Percentiles rank a stretch among this genome's conserved stretches.
Conservation (phyloP, 2,888 invertebrate species). For the Hyalella azteca region DNA sequence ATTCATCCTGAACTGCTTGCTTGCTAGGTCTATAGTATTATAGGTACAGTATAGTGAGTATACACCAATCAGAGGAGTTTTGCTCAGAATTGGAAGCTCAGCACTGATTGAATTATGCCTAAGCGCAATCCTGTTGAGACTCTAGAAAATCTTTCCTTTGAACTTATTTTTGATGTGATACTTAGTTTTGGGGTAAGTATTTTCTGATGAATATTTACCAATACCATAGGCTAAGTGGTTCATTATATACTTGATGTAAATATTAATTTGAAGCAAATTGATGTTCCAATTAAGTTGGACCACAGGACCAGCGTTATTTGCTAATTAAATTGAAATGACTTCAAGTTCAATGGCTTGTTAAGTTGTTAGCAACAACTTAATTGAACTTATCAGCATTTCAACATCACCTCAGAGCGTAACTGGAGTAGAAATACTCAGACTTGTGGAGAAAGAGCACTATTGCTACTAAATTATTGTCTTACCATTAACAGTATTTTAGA, state of each 20-base stretch:
- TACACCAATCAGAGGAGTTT: no score
- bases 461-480: no score
- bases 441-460: no score
- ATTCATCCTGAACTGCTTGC: no score
- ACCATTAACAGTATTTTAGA: no score
- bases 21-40: no score
- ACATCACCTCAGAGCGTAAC: no score
- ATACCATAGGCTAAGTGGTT: not conserved
- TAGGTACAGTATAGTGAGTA: no score
- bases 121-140: not conserved
- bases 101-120: no score
- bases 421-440: no score
- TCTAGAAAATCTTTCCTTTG: not conserved
- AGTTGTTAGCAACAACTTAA: not conserved
- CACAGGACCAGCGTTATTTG: not conserved
- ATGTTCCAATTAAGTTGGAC: not conserved
- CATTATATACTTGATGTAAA: not conserved
- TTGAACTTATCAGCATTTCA: no score
- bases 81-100: no score
- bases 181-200: not conserved
- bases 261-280: not conserved
- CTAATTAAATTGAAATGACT: not conserved
- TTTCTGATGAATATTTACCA: not conserved
- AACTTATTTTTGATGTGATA: conserved; percentile 6
- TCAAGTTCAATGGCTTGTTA: not conserved